phyloP scores from a whole-genome alignment of 1,140 invertebrate species.

The Scaptomyza pallida region DNA sequence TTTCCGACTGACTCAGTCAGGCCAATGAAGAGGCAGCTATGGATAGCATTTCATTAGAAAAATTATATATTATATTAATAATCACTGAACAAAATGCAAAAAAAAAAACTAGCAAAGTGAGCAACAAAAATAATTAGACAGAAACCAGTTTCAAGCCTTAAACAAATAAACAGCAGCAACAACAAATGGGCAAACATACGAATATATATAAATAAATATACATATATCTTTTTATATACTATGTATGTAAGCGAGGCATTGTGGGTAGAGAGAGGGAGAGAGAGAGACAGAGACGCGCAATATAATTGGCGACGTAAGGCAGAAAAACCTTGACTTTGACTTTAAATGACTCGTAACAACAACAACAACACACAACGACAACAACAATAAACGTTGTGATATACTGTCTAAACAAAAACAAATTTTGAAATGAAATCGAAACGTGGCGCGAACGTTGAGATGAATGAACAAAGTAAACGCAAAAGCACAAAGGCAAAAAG shows the following conservation, averaged over 20 bases:
- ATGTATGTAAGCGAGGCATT: conserved; percentile 7
- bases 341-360: conserved; percentile 79
- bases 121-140: conserved; percentile 74
- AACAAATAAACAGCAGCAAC: conserved; percentile 40
- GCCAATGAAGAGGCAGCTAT: not conserved
- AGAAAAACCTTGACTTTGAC: conserved; percentile 84
- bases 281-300: conserved; percentile 42
- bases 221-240: conserved; percentile 14
- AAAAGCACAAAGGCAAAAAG: conserved; percentile 25
- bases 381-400: conserved; percentile 51
- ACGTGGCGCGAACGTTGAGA: conserved; percentile 52
- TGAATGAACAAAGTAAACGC: conserved; percentile 61
- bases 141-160: conserved; percentile 68
- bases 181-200: conserved; percentile 46
- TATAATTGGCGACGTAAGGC: conserved; percentile 82
- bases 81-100: conserved; percentile 49
- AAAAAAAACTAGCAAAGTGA: conserved; percentile 39
- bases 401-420: conserved; percentile 77
- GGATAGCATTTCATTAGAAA: conserved; percentile 65
- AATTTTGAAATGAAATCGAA: conserved; percentile 75
- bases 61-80: conserved; percentile 53
- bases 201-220: conserved; percentile 2
- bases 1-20: conserved; percentile 25
- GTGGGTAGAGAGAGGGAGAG: conserved; percentile 19
- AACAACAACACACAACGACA: conserved; percentile 42